Percentiles rank a stretch among this genome's conserved stretches.
phyloP scores from a whole-genome alignment of 2,888 invertebrate genomes.

The Plagiodera versicolora region DNA sequence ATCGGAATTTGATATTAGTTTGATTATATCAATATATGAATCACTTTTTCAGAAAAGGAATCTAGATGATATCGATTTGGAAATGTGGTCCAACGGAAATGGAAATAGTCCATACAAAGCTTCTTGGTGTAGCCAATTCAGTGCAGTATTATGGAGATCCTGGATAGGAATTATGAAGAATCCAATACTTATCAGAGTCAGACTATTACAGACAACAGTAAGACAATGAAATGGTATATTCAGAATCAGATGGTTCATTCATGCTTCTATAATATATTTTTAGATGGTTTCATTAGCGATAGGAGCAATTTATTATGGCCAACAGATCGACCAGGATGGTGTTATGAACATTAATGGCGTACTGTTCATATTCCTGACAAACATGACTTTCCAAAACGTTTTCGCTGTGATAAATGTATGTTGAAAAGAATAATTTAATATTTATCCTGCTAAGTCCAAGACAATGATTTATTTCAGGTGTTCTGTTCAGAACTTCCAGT shows the following conservation, averaged over 20 bases:
- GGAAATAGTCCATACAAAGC: constrained; percentile 70
- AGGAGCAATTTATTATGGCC: constrained; percentile 85
- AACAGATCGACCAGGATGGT: constrained; percentile 79
- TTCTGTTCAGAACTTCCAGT: constrained; percentile 89
- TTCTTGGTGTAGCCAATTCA: constrained; percentile 85
- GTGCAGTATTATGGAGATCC: constrained; percentile 87
- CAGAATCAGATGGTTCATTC: no score
- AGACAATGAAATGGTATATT: constrained; percentile 32
- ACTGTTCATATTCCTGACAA: constrained; percentile 85
- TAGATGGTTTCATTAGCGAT: constrained; percentile 88
- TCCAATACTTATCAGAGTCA: constrained; percentile 85
- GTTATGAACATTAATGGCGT: constrained; percentile 95
- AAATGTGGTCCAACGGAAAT: constrained; percentile 43
- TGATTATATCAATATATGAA: no score
- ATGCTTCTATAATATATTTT: constrained; percentile 31
- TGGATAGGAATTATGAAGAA: constrained; percentile 88
- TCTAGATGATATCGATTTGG: constrained; percentile 29
- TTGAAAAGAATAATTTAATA: constrained; percentile 30
- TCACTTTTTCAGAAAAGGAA: constrained; percentile 20
- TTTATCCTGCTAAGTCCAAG: background rate
- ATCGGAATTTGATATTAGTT: no score
- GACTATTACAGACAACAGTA: constrained; percentile 86
- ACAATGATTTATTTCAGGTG: constrained; percentile 61
- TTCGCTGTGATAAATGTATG: constrained; percentile 92
- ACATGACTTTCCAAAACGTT: constrained; percentile 94